Evolutionary conservation across 2,113 vertebrate genomes (phyloP), one percentile per base, ranked within the genome.

Genomic region (Coregonus clupeaformis): DNA sequence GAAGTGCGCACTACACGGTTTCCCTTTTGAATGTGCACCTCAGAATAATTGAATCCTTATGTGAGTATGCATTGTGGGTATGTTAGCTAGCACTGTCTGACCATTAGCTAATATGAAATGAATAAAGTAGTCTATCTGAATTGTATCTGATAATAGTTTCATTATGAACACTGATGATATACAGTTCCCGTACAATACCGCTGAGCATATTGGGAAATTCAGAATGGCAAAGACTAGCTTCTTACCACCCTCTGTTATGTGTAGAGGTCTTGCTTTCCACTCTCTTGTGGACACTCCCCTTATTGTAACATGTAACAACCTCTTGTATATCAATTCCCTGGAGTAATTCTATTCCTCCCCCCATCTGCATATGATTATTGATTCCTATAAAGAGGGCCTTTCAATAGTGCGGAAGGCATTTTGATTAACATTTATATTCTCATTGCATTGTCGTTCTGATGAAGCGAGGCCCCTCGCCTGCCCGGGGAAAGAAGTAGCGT

Each of bases 361-460:
- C 64, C 29, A 76, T 80, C 81, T 80, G 79, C 84, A 86, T 86
- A 85, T 84, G 84, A 89, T 91, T 90, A 91, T 87, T 87, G 87
- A 90, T 90, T 89, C 86, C 84, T 86, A 80, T 84, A 87, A 88
- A 82, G 83, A 82, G 66, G 76, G 71, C 83, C 80, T 84, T 64
- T 84, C 88, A 90, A 86, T 80, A 76, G 86, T 71, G 57, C 77
- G 14, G 79, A 84, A 85, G 78, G 80, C 86, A 73, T 87, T 81
- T 85, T 84, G 85, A 75, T 87, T 81, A 85, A 84, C 88, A 92
- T 92, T 92, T 89, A 87, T 87, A 91, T 92, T 89, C 85, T 80
- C 57, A 3, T 80, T 71, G 82, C 64, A 4, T 80, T 71, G 82
- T 59, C 14, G 80, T 77, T 72, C 81, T 60, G 84, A 82, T 86